Evolutionary conservation across 23 tunicate species (phyloP).

Genomic region (Halocynthia roretzi): DNA sequence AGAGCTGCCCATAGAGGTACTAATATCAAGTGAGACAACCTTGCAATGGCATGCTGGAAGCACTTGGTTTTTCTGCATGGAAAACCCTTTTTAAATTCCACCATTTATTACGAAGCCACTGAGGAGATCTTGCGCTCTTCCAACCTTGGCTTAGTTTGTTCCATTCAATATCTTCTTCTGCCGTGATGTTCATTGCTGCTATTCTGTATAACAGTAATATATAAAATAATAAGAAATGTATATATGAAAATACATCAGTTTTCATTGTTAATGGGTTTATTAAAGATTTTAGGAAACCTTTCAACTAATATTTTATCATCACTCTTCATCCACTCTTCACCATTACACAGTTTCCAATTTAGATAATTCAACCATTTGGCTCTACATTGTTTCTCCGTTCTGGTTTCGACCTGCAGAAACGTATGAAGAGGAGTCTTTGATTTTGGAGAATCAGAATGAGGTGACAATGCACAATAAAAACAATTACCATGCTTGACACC

Average conservation of each 20-base stretch:
- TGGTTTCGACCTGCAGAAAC: conserved; percentile 39
- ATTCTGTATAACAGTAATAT: conserved; percentile 23
- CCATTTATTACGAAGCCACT: conserved; percentile 85
- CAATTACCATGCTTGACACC: conserved; percentile 43
- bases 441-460: neutral
- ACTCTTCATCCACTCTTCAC: conserved; percentile 69
- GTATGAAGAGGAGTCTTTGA: neutral
- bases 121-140: conserved; percentile 82
- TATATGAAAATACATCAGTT: too few species aligned
- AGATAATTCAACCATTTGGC: conserved; percentile 89
- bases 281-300: conserved; percentile 5
- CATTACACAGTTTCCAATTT: conserved; percentile 73
- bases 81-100: conserved; percentile 41
- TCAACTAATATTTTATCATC: conserved; percentile 58
- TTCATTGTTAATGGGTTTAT: too few species aligned
- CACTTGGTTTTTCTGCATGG: conserved; percentile 8
- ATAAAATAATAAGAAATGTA: too few species aligned
- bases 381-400: conserved; percentile 88
- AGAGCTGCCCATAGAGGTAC: too few species aligned
- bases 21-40: too few species aligned
- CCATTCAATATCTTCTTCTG: conserved; percentile 91
- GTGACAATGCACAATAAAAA: neutral
- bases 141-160: conserved; percentile 44
- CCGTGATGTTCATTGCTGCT: conserved; percentile 11
- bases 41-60: neutral